Base-by-base conservation (phyloP, 2,797 vertebrate species). In the Catamblyrhynchus diadema region DNA sequence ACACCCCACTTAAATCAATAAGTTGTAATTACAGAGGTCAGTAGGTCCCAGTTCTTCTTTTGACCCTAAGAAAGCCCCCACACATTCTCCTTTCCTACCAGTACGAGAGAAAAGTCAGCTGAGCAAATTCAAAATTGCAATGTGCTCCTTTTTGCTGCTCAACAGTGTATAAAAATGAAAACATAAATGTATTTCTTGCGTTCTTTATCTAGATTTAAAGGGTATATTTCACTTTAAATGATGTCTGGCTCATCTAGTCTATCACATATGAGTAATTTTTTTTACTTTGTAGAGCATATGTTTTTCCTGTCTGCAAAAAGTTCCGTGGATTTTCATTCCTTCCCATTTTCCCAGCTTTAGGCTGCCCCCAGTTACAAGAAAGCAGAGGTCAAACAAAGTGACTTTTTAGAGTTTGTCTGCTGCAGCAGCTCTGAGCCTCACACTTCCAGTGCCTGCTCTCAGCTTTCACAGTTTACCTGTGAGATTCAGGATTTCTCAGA, bases 381-480 rank as follows among this genome's bases (percentile, higher is more conserved):
- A 87, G 65, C 61, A 91, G 90, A 81, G 91, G 91, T 95, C 92
- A 60, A 2, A 33, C 73, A 84, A 64, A 92, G 61, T 93, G 81
- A 95, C 88, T 96, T 94, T 92, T 86, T 2, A 37, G 95, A 94
- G 88, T 97, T 94, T 81, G 81, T 72, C 45, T 94, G 30, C 91
- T 67, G 93, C 23, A 9, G 28, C 51, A 90, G 67, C 82, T 96
- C 61, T 16, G 66, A 75, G 88, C 65, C 95, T 97, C 91, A 87
- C 84, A 83, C 79, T 77, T 74, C 53, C 35, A 15, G 54, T 95
- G 45, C 17, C 85, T 86, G 53, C 62, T 86, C 96, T 86, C 66
- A 91, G 83, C 65, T 94, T 95, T 95, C 96, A 92, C 73, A 91
- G 88, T 78, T 97, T 97, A 97, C 97, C 97, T 97, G 88, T 84